Percentiles rank a stretch among this genome's conserved stretches.
phyloP scores from a whole-genome alignment of 2,113 vertebrate species.

The Oncorhynchus nerka region DNA sequence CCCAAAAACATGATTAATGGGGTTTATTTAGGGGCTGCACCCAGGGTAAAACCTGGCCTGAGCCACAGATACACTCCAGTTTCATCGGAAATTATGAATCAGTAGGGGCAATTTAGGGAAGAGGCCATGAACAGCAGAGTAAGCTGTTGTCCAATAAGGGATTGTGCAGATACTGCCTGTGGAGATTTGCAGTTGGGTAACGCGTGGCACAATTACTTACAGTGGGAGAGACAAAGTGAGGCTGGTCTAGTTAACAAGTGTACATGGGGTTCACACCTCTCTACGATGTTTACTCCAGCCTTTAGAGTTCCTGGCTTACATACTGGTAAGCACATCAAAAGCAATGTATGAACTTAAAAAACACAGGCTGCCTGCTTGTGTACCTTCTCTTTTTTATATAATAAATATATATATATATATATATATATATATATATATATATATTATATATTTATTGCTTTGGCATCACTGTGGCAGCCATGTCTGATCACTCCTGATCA shows the following conservation, averaged over 20 bases:
- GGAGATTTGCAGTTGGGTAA: conserved; percentile 38
- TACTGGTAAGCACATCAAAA: too few relatives aligned
- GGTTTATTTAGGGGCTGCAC: conserved; percentile 63
- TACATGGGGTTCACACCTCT: conserved; percentile 10
- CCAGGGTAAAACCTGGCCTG: conserved; percentile 44
- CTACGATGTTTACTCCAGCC: background rate
- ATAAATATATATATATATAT: too few relatives aligned
- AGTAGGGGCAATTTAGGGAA: conserved; percentile 39
- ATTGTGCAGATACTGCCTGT: conserved; percentile 25
- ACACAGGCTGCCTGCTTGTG: too few relatives aligned
- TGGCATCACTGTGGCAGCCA: too few relatives aligned
- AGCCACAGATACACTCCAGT: conserved; percentile 51
- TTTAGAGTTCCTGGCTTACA: background rate
- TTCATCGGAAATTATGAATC: conserved; percentile 56
- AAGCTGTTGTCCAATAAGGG: conserved; percentile 34
- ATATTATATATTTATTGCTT: background rate
- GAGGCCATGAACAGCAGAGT: conserved; percentile 36
- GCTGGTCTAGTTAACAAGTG: conserved; percentile 23
- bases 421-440: too few relatives aligned
- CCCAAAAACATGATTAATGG: conserved; percentile 65
- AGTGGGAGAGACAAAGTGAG: conserved; percentile 12
- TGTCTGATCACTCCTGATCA: too few relatives aligned
- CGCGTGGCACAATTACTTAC: conserved; percentile 21
- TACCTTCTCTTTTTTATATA: too few relatives aligned
- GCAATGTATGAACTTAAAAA: background rate